Evolutionary conservation across 2,888 invertebrate species (phyloP).

Genomic region (Archips xylosteana): DNA sequence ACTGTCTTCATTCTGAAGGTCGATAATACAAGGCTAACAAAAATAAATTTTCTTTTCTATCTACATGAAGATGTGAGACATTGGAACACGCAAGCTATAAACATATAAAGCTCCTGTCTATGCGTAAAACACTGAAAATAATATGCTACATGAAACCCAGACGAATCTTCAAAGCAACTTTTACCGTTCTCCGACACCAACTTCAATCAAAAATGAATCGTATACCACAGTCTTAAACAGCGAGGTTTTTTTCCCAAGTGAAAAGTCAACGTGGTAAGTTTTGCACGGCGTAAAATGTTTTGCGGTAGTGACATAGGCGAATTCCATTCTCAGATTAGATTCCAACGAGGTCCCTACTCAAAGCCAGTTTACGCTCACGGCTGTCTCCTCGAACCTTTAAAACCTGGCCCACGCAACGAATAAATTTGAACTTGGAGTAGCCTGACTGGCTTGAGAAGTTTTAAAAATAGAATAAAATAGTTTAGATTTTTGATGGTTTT

Average conservation of each 20-base stretch:
- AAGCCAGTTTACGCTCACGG: conserved; percentile 28
- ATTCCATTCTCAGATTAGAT: conserved; percentile 45
- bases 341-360: conserved; percentile 39
- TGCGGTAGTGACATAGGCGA: conserved; percentile 37
- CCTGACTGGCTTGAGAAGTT: not conserved
- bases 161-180: conserved; percentile 7
- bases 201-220: not conserved
- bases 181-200: not conserved
- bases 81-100: conserved; percentile 2
- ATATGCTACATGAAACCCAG: conserved; percentile 32
- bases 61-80: conserved; percentile 2
- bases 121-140: conserved; percentile 36
- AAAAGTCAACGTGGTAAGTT: conserved; percentile 13
- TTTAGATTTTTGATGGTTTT: not conserved
- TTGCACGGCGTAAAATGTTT: conserved; percentile 34
- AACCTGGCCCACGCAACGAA: conserved; percentile 11
- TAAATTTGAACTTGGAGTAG: conserved; percentile 17
- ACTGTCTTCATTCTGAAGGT: too few species aligned
- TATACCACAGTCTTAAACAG: not conserved
- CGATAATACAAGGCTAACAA: too few species aligned
- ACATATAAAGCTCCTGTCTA: conserved; percentile 28
- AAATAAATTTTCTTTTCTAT: not conserved
- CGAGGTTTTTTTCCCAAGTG: not conserved
- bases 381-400: conserved; percentile 11
- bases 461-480: not conserved